Base-by-base conservation (phyloP, 2,797 vertebrate species). In the Propithecus deckenii region DNA sequence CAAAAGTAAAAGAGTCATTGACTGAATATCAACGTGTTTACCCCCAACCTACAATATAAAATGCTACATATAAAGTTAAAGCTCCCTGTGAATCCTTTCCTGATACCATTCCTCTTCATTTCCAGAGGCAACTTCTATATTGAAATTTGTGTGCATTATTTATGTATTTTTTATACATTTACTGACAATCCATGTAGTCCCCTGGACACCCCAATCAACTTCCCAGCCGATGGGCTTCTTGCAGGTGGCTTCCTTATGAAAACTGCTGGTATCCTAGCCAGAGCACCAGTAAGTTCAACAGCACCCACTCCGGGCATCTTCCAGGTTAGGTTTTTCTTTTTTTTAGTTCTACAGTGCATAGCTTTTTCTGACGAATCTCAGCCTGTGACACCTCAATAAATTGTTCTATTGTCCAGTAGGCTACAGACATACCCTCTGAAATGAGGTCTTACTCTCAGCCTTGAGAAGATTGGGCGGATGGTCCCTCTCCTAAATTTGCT, bases 201-300 rank as follows among this genome's bases (percentile, higher is more conserved):
- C 12, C 50, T 10, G 3, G 79, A n/a, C 12, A 50, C 32, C 7
- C 38, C 9, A 17, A 9, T 78, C 35, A 59, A 2, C 28, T 15
- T 76, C 8, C 30, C 12, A 80, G 55, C 4, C 46, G 55, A 48
- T 5, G 32, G 35, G 63, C 23, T 86, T 43, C 35, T 52, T 43
- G 22, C 28, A 95, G 17, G 63, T 1, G 1, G 12, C 6, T 67
- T 85, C 25, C 15, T 69, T 10, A 74, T 22, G 71, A 79, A 55
- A 3, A 17, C 2, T 50, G 7, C 20, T 4, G 4, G 9, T 55
- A 6, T 55, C 5, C 1, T 6, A 55, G 15, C 15, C 3, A 59
- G 11, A 15, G 18, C 4, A 7, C 1, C n/a, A 4, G 0, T 30
- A 46, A 75, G 9, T 69, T 86, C 38, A 67, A 12, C 6, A 78